Base-by-base conservation (phyloP, 2,888 invertebrate species). In the Laothoe populi region DNA sequence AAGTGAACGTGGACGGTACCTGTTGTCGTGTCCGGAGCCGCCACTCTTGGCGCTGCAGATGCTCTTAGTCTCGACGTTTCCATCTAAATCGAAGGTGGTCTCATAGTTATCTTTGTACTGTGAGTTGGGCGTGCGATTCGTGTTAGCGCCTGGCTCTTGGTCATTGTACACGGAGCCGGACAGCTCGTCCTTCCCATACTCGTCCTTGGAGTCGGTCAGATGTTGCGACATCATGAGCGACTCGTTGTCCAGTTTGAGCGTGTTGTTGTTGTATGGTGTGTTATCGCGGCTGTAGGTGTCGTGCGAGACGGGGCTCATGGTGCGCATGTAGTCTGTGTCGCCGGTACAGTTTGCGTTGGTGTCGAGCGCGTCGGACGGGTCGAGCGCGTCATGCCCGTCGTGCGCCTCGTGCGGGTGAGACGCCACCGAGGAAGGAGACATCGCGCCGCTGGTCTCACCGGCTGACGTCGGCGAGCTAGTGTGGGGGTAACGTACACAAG, bases 21-120 rank as follows among this genome's bases (percentile, higher is more conserved):
- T 95, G 94, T 94, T 95, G 79, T 96, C 97, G 74, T 96, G 96
- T 75, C 95, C 95, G 24, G 96, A 96, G 74, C 96, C 95, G 66
- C 95, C 95, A 76, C 96, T 95, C 78, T 96, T 96, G 61, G 96
- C 95, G 86, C 96, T 96, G 85, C 97, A 96, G 69, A 97, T 96
- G 71, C 97, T 97, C 75, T 97, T 96, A 4, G 98, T 98, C 87
- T 98, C 98, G 67, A 98, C 96, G 87, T 97, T 97, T 66, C 97
- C 98, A 81, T 98, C 98, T 75, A 97, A 94, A 86, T 98, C 98
- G 88, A 97, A 98, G 38, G 97, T 97, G 16, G 97, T 96, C 85
- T 96, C 96, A 82, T 95, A 96, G 88, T 96, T 96, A 83, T 96
- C 96, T 74, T 95, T 95, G 75, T 93, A 94, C 63, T 93, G 93